Percentiles rank a stretch among this genome's conserved stretches.
Evolutionary conservation across 2,113 vertebrate genomes (phyloP).

Genomic region (Seriola aureovittata): DNA sequence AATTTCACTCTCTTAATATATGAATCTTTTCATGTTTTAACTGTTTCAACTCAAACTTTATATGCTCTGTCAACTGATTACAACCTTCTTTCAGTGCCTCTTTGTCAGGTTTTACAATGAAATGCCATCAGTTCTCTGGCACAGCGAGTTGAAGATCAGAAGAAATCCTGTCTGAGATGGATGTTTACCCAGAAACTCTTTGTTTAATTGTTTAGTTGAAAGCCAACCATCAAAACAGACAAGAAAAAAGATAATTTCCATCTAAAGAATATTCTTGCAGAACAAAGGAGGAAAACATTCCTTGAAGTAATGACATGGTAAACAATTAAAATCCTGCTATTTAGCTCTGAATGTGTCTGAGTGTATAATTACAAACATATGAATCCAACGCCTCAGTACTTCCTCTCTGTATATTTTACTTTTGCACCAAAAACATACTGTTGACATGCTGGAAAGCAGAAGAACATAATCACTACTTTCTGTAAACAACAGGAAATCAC

Average conservation of each 20-base stretch:
- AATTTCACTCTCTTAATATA: background rate
- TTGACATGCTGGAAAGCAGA: background rate
- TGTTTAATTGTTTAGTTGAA: background rate
- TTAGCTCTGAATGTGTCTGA: background rate
- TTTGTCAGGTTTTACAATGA: background rate
- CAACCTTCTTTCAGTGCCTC: no score
- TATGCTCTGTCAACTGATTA: background rate
- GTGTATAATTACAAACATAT: background rate
- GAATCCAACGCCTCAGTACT: background rate
- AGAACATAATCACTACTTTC: background rate
- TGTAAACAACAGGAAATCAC: background rate
- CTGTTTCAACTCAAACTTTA: background rate
- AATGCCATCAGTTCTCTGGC: background rate
- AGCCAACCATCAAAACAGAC: background rate
- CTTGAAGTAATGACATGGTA: background rate
- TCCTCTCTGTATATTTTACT: background rate
- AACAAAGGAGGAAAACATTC: background rate
- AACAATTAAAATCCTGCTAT: background rate
- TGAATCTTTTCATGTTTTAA: background rate
- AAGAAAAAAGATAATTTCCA: accelerated
- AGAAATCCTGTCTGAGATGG: background rate
- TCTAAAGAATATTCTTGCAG: background rate
- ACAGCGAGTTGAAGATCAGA: background rate
- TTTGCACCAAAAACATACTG: background rate
- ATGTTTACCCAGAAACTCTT: background rate